Percentiles rank a stretch among this genome's conserved stretches.
These are phyloP conservation scores for Tetanocera ferruginea DNA, from an alignment of 2,888 invertebrate genomes.

Conservation along the genomic window DNA sequence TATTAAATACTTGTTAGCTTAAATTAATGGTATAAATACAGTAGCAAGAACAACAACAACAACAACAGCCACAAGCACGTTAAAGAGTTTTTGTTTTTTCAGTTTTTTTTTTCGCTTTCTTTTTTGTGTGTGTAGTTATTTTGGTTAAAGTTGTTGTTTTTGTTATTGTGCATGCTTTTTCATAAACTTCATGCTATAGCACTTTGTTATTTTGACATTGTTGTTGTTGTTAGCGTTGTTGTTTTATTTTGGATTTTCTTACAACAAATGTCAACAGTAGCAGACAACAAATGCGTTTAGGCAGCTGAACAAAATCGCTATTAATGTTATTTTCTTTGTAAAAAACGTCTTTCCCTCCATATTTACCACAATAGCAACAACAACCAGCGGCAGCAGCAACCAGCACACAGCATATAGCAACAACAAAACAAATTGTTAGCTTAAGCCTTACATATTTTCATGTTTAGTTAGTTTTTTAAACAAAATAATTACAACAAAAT, in stretches of 20 bases:
- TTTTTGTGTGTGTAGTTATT: background rate
- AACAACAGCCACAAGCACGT: background rate
- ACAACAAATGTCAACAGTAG: background rate
- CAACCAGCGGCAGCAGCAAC: background rate
- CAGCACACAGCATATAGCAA: background rate
- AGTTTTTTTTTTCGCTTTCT: conserved; percentile 15
- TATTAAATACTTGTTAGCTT: conserved; percentile 33
- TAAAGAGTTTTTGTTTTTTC: conserved; percentile 1
- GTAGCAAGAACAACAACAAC: conserved; percentile 7
- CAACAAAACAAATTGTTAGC: too few species aligned
- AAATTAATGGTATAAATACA: background rate
- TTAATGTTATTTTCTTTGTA: background rate
- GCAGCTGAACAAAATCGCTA: conserved; percentile 9
- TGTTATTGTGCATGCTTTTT: background rate
- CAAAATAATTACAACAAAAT: too few species aligned
- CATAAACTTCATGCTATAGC: background rate
- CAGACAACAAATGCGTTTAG: conserved; percentile 4
- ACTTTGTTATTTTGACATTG: background rate
- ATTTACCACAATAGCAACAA: background rate
- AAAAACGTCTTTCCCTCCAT: background rate
- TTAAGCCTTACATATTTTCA: too few species aligned
- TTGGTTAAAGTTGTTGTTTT: conserved; percentile 4
- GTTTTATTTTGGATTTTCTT: background rate
- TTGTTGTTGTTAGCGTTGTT: conserved; percentile 11
- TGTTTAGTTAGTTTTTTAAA: too few species aligned